phyloP scores from a whole-genome alignment of 2,797 vertebrate species.

The Limnodromus scolopaceus region DNA sequence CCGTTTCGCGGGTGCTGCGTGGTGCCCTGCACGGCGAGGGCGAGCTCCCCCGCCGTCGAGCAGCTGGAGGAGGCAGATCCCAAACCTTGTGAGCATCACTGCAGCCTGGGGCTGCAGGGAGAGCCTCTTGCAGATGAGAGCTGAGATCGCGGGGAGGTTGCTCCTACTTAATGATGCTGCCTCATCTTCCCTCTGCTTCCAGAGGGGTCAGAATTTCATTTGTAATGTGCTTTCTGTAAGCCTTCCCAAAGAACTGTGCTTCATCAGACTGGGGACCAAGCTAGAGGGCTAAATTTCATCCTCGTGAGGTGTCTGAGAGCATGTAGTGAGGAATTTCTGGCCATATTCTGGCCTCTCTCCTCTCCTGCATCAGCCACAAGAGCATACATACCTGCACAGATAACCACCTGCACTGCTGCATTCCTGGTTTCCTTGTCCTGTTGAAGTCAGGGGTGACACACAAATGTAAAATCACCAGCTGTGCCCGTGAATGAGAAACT shows the following conservation, averaged over 20 bases:
- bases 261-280: background rate
- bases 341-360: background rate
- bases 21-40: accelerated
- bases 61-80: background rate
- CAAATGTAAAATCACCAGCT: background rate
- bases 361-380: background rate
- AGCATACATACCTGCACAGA: background rate
- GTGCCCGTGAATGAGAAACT: background rate
- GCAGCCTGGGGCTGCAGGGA: too few species aligned
- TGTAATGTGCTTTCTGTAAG: background rate
- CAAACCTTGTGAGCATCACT: background rate
- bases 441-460: background rate
- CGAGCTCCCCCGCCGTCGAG: accelerated
- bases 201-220: background rate
- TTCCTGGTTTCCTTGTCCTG: too few species aligned
- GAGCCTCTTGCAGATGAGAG: background rate
- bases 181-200: background rate
- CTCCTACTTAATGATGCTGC: background rate
- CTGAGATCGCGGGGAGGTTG: background rate
- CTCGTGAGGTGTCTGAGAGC: accelerated
- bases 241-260: background rate
- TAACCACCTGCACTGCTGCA: too few species aligned
- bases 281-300: background rate
- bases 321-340: background rate
- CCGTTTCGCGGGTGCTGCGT: accelerated